Evolutionary conservation across 64 coral and sea anemone genomes (phyloP).

Genomic region (Pocillopora damicornis): DNA sequence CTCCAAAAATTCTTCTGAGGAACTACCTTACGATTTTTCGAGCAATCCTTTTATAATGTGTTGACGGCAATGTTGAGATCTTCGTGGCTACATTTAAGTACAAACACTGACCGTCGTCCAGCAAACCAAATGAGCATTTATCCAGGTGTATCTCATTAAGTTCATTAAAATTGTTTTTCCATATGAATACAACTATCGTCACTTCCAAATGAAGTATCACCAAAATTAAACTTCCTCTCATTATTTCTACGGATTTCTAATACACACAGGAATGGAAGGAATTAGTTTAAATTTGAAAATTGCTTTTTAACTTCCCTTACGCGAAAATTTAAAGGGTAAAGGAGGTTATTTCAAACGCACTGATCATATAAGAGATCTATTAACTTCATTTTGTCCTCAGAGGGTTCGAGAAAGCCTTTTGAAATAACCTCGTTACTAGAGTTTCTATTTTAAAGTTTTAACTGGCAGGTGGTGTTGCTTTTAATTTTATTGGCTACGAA

Average conservation of each 20-base stretch:
- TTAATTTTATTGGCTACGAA: neutral
- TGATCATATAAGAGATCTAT: neutral
- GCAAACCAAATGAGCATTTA: neutral
- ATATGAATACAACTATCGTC: neutral
- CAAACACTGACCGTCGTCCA: neutral
- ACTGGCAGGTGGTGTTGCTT: neutral
- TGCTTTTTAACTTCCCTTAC: neutral
- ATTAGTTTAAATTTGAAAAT: neutral
- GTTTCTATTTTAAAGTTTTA: neutral
- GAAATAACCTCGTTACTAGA: too few species aligned
- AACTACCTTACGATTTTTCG: too few species aligned
- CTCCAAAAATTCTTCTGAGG: too few species aligned
- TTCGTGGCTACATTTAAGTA: neutral
- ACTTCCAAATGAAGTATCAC: neutral
- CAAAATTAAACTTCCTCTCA: neutral
- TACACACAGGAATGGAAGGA: neutral
- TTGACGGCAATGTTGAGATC: neutral
- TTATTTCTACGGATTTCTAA: neutral
- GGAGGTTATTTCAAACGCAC: neutral
- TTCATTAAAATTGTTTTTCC: conserved; percentile 1
- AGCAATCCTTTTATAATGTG: neutral
- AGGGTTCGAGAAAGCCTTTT: too few species aligned
- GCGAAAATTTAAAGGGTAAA: neutral
- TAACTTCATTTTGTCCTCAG: neutral
- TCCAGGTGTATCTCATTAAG: neutral